These are phyloP conservation scores for Melanotaenia trifasciata DNA, from an alignment of 2,797 vertebrate species.

Conservation along the genomic window DNA sequence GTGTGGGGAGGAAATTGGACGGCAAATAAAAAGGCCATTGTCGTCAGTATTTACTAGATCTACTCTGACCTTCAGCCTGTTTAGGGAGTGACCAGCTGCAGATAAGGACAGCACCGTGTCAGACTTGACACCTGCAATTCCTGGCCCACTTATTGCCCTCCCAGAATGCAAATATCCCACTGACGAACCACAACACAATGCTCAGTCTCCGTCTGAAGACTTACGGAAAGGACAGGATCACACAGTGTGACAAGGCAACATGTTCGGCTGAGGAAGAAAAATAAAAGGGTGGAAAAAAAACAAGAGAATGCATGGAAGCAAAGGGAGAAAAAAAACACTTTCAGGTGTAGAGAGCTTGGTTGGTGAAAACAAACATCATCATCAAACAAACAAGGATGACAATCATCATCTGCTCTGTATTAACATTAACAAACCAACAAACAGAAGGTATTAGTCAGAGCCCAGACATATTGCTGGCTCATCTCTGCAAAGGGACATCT, in stretches of 20 bases:
- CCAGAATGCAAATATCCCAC: slow-evolving; percentile 46
- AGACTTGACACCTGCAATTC: slow-evolving; percentile 86
- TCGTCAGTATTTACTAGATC: slow-evolving; percentile 32
- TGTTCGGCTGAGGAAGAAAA: slow-evolving; percentile 26
- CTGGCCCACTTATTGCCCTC: slow-evolving; percentile 72
- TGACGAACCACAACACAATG: slow-evolving; percentile 31
- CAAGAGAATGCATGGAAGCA: not conserved
- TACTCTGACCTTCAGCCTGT: slow-evolving; percentile 64
- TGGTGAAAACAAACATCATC: slow-evolving; percentile 16
- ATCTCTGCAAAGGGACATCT: slow-evolving; percentile 64
- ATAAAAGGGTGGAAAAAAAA: not conserved
- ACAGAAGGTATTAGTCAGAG: slow-evolving; percentile 76
- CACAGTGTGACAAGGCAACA: slow-evolving; percentile 58
- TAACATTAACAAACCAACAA: slow-evolving; percentile 47
- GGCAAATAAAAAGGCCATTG: slow-evolving; percentile 52
- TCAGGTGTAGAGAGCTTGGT: slow-evolving; percentile 9
- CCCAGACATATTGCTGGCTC: slow-evolving; percentile 68
- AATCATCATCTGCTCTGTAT: slow-evolving; percentile 45
- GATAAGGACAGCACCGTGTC: slow-evolving; percentile 65
- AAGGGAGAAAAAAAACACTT: slow-evolving; percentile 7
- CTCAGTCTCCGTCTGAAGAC: slow-evolving; percentile 56
- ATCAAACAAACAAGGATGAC: slow-evolving; percentile 35
- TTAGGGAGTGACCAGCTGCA: slow-evolving; percentile 49
- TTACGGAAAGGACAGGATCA: slow-evolving; percentile 51
- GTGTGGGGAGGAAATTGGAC: slow-evolving; percentile 36